Conservation (phyloP, 2,113 vertebrate genomes). For the Tetrax tetrax region DNA sequence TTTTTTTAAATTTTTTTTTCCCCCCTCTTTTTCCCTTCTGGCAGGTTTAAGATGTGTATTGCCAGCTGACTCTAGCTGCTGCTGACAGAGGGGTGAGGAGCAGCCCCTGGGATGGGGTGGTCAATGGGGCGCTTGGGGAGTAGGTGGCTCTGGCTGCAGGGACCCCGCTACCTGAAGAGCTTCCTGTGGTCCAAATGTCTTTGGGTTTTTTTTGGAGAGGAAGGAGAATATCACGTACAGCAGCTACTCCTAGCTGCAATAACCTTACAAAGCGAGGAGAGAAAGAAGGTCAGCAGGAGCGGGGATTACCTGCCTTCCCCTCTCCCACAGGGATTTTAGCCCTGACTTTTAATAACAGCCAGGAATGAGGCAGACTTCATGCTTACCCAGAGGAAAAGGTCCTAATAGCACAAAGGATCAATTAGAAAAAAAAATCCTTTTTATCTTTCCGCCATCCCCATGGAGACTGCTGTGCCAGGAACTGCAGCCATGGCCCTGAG, state of each 20-base stretch:
- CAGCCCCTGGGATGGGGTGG: fast-evolving
- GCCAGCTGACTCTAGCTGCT: background rate
- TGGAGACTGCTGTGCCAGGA: background rate
- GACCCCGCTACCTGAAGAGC: too few species aligned
- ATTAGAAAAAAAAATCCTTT: background rate
- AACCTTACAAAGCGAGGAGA: background rate
- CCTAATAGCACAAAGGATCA: background rate
- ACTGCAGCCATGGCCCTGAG: fast-evolving
- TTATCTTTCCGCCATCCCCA: background rate
- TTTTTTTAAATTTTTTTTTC: too few species aligned
- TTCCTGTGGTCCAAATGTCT: background rate
- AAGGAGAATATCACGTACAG: background rate
- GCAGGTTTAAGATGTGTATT: background rate
- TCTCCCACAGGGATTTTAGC: constrained; percentile 35
- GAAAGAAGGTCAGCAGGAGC: constrained; percentile 44
- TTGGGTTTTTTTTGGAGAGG: too few species aligned
- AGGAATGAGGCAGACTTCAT: background rate
- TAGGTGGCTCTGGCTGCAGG: background rate
- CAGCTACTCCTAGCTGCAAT: background rate
- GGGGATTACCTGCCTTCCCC: constrained; percentile 42
- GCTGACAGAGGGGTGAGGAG: background rate
- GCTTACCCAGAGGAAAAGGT: constrained; percentile 32
- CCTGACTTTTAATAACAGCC: constrained; percentile 55
- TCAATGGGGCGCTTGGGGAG: background rate
- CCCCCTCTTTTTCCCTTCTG: fast-evolving